phyloP scores from a whole-genome alignment of 2,797 vertebrate species.

The Pipistrellus pygmaeus region DNA sequence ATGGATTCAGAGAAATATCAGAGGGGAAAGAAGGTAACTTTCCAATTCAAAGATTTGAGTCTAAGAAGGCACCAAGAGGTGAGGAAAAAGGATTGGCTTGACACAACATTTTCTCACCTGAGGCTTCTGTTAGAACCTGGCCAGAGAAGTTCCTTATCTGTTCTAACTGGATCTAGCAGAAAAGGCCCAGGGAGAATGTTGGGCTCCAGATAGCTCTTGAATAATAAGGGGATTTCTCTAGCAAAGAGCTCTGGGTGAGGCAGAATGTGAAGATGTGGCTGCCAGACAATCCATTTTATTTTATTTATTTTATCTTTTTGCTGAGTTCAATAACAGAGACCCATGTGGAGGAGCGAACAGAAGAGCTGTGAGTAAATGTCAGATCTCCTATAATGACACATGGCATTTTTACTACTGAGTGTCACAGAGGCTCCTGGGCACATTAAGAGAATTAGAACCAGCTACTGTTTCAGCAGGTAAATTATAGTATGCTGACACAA shows the following conservation, averaged over 20 bases:
- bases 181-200: not conserved
- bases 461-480: not conserved
- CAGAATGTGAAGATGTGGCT: not conserved
- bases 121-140: not conserved
- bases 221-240: not conserved
- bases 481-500: not conserved
- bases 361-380: slow-evolving; percentile 3
- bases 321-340: slow-evolving; percentile 14
- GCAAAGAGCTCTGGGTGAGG: not conserved
- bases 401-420: slow-evolving; percentile 64
- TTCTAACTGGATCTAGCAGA: not conserved
- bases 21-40: not conserved
- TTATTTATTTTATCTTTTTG: not conserved
- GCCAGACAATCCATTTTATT: not conserved
- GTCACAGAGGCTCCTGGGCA: slow-evolving; percentile 15
- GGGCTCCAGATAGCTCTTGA: not conserved
- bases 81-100: not conserved
- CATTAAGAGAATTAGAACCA: slow-evolving; percentile 56
- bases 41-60: slow-evolving; percentile 3
- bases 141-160: not conserved
- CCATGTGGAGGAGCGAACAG: not conserved
- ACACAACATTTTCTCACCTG: not conserved
- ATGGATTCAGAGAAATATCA: not conserved
- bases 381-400: slow-evolving; percentile 1
- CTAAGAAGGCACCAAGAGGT: not conserved